A percentile compares a stretch with the other conserved stretches of the same genome.
Evolutionary conservation across 2,888 invertebrate species (phyloP).

Genomic region (Flexamia atlantica): DNA sequence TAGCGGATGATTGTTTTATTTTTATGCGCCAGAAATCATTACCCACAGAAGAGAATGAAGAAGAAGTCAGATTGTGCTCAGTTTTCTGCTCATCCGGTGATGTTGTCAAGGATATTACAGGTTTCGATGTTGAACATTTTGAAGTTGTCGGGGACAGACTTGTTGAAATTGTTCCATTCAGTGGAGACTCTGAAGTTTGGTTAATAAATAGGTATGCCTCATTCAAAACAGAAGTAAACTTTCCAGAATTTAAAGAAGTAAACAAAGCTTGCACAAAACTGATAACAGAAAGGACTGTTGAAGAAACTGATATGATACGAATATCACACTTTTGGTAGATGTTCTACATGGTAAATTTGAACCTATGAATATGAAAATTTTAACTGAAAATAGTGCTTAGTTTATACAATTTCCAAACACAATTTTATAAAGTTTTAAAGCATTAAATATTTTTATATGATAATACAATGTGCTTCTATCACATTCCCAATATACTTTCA

Average conservation of each 20-base stretch:
- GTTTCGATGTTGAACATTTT: not conserved
- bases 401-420: too few relatives aligned
- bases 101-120: not conserved
- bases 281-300: not conserved
- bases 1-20: too few relatives aligned
- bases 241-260: not conserved
- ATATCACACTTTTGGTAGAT: not conserved
- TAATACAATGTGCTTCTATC: too few relatives aligned
- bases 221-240: not conserved
- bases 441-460: too few relatives aligned
- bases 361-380: too few relatives aligned
- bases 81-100: not conserved
- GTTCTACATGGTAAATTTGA: too few relatives aligned
- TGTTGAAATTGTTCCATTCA: not conserved
- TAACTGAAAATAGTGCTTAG: too few relatives aligned
- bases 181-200: not conserved
- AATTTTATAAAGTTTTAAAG: too few relatives aligned
- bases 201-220: not conserved
- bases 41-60: not conserved
- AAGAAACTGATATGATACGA: not conserved
- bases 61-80: not conserved
- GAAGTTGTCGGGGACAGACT: not conserved
- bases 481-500: too few relatives aligned
- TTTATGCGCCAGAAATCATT: too few relatives aligned
- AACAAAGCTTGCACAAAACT: not conserved